Percentiles rank a stretch among this genome's conserved stretches.
Conservation (phyloP, 2,113 vertebrate species). For the Catagonus wagneri region DNA sequence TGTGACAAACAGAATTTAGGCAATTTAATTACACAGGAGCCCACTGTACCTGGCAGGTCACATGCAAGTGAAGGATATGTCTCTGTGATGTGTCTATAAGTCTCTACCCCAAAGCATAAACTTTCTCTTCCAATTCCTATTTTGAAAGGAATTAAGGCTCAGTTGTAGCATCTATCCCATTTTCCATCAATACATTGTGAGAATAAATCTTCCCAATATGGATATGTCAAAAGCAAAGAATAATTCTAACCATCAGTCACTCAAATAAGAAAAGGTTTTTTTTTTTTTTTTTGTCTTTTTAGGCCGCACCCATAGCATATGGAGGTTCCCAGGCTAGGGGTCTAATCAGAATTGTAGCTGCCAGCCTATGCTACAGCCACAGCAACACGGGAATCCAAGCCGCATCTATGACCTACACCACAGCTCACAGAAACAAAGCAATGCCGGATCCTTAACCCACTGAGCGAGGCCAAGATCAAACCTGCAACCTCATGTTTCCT, state of each 20-base stretch:
- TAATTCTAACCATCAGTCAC: neutral
- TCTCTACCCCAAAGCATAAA: neutral
- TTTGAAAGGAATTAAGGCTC: neutral
- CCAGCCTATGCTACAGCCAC: too few species aligned
- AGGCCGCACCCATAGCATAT: too few species aligned
- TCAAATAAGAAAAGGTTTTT: slow-evolving; percentile 3
- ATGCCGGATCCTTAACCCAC: too few species aligned
- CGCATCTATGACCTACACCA: too few species aligned
- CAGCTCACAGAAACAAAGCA: too few species aligned
- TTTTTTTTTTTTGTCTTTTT: too few species aligned
- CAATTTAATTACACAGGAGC: neutral
- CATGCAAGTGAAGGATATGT: neutral
- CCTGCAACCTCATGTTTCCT: too few species aligned
- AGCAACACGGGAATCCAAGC: too few species aligned
- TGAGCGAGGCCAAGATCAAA: too few species aligned
- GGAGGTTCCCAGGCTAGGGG: too few species aligned
- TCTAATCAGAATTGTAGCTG: too few species aligned
- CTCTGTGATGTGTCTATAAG: neutral
- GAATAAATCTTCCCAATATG: neutral
- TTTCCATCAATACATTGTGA: neutral
- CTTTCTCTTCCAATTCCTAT: neutral
- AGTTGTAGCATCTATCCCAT: neutral
- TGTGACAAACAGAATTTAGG: neutral
- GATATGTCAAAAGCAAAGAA: neutral
- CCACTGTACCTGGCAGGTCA: neutral